Evolutionary conservation across 1,140 invertebrate genomes (phyloP).

Genomic region (Lasaia peninsularis): DNA sequence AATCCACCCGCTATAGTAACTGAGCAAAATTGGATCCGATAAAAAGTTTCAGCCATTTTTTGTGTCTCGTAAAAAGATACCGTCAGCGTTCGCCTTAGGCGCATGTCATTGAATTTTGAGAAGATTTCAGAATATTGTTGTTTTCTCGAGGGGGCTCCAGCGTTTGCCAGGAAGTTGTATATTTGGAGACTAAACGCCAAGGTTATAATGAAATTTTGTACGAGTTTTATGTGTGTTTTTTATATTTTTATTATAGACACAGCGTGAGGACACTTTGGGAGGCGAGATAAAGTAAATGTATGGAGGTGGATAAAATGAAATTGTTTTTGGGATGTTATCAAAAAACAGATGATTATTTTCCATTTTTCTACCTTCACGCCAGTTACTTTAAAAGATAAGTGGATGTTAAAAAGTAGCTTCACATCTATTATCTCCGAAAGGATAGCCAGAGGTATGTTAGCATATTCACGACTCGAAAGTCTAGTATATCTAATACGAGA

Average conservation of each 20-base stretch:
- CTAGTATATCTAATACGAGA: no score
- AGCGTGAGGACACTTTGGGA: not conserved
- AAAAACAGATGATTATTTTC: not conserved
- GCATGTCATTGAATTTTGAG: slow-evolving; percentile 52
- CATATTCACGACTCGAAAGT: no score
- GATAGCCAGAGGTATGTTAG: no score
- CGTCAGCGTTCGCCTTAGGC: slow-evolving; percentile 33
- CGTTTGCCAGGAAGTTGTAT: slow-evolving; percentile 8
- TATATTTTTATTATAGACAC: slow-evolving; percentile 6
- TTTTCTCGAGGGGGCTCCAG: not conserved
- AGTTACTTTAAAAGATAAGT: no score
- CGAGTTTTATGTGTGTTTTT: slow-evolving; percentile 12
- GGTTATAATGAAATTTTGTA: slow-evolving; percentile 2
- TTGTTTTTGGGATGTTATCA: not conserved
- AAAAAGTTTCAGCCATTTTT: slow-evolving; percentile 50
- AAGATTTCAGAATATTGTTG: slow-evolving; percentile 4
- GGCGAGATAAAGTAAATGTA: not conserved
- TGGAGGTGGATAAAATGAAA: not conserved
- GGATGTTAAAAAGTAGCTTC: no score
- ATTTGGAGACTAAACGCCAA: slow-evolving; percentile 6
- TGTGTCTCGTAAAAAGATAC: slow-evolving; percentile 54
- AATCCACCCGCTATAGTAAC: slow-evolving; percentile 44
- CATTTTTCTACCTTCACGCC: no score
- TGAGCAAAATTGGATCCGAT: slow-evolving; percentile 52
- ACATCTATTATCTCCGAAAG: no score